Evolutionary conservation across 2,888 invertebrate species (phyloP).

Genomic region (Metallyticus violacea): DNA sequence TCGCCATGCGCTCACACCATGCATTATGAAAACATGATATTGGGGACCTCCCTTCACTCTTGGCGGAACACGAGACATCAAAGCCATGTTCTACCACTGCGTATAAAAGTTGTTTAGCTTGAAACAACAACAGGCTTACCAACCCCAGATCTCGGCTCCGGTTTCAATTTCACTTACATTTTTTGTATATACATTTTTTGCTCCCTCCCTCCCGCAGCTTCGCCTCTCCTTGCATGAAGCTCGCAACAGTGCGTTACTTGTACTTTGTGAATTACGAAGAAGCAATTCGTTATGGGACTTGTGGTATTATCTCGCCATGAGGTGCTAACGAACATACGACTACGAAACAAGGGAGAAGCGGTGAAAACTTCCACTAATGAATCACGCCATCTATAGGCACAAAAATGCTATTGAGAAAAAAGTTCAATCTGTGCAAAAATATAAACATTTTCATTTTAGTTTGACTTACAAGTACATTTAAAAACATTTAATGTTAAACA

Average conservation of each 20-base stretch:
- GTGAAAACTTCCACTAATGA: no score
- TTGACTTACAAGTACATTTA: no score
- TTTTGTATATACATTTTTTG: background rate
- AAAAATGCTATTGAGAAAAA: no score
- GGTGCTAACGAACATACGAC: background rate
- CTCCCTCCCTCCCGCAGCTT: background rate
- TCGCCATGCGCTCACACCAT: no score
- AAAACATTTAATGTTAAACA: no score
- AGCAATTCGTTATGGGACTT: background rate
- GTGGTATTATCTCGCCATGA: background rate
- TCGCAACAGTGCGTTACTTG: background rate
- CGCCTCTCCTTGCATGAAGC: background rate
- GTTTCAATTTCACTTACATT: background rate
- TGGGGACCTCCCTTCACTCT: background rate
- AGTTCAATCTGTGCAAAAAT: no score
- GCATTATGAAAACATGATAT: background rate
- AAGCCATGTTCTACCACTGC: no score
- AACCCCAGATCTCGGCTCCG: background rate
- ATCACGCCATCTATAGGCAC: no score
- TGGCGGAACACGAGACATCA: background rate
- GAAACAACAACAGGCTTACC: background rate
- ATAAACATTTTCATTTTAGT: no score
- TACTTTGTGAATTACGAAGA: background rate
- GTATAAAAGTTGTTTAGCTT: background rate
- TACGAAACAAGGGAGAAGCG: no score